Base-by-base conservation (phyloP, 2,797 vertebrate species). In the Petrocephalus sullivani region DNA sequence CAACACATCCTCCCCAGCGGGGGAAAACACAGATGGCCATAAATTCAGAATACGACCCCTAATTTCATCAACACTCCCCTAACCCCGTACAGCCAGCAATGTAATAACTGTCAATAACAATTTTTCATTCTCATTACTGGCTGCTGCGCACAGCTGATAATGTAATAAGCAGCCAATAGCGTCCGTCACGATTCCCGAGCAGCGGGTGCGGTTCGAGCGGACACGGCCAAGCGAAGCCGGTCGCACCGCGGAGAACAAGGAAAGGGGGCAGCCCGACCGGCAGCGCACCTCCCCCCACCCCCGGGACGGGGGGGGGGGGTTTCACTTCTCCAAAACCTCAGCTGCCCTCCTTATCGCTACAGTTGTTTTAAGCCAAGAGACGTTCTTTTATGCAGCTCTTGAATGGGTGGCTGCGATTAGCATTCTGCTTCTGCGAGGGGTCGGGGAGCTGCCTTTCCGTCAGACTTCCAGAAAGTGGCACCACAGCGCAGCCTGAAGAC, bases 251-350 rank as follows among this genome's bases (percentile, higher is more conserved):
- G 51, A 51, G 64, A 71, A 75, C 33, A 41, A 41, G 67, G 67
- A 75, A 75, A 75, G 37, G 16, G 67, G 14, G 14, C 84, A 85
- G 10, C 23, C 56, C 4, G 19, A 86, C 56, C 28, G 28, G 28
- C 28, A 28, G 28, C 28, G 28, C 28, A 86, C 28, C 41, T 46
- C 54, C 85, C 6, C 85, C 75, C 75, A n/a, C 75, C 75, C 75
- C 23, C 28, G 16, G 28, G 28, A 28, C 33, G 0, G 3, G 33
- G 21, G 16, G 28, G 33, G 54, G 16, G n/a, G 84, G 58, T 86
- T 86, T 89, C 89, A 89, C 89, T 89, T 88, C 89, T 88, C 87
- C 67, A 21, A 89, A 89, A 86, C n/a, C 82, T 60, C 78, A 85
- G 86, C 78, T 49, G 86, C 33, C 37, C n/a, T 21, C 41, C 33